Evolutionary conservation across 2,113 vertebrate genomes (phyloP), one percentile per base, ranked within the genome.

Genomic region (zebrafish (Danio rerio)): DNA sequence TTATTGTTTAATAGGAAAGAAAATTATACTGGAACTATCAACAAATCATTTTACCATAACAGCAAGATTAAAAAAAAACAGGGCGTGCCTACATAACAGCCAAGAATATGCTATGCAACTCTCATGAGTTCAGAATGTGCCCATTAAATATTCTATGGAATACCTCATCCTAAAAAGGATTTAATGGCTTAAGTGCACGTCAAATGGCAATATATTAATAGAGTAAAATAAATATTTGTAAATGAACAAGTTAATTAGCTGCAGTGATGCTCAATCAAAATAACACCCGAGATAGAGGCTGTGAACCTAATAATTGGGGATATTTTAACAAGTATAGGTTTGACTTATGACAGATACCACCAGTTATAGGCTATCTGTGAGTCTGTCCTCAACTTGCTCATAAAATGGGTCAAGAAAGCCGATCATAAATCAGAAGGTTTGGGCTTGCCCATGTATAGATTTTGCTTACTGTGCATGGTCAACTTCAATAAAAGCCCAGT

Each of bases 401-500:
- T 59, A 61, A 11, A 75, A 47, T 18, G 40, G 42, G 16, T 18
- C 61, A 63, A 40, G 21, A 63, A 63, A 12, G 21, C 21, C 4
- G 1, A 40, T 63, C 70, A 72, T 70, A 20, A 0, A 21, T 71
- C 18, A 56, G 16, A 56, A 62, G 47, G 47, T 61, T 61, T 77
- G 58, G 55, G 55, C n/a, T 12, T 63, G 20, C 47, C 75, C 47
- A 52, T 65, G 47, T 65, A 52, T 52, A 52, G 75, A 40, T 40
- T 78, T 18, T 78, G 75, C 59, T 78, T 63, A 21, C 40, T 62
- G 45, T 61, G 73, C 73, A n/a, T 13, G n/a, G 16, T 20, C 9
- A 69, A 45, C 72, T 13, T 45, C 16, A 18, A 75, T 75, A 75
- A 75, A 75, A 75, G 72, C 16, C 72, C 42, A 18, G 53, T 11